Evolutionary conservation across 2,797 vertebrate genomes (phyloP).

Genomic region (Protonibea diacanthus): DNA sequence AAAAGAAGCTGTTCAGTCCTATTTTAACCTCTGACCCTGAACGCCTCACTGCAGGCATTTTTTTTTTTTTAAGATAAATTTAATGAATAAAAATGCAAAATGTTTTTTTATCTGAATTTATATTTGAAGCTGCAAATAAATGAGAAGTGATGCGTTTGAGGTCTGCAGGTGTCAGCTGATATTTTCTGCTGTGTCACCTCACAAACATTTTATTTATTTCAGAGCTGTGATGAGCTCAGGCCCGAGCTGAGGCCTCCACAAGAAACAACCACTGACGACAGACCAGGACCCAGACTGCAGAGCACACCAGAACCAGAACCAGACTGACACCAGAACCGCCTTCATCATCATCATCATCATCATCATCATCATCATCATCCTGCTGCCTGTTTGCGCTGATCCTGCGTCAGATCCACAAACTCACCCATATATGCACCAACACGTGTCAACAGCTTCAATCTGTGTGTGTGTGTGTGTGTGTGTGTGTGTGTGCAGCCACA

Average conservation of each 20-base stretch:
- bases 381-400: not conserved
- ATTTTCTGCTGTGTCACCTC: no score
- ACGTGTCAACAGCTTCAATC: no score
- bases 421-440: not conserved
- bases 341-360: not conserved
- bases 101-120: not conserved
- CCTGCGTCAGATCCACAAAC: not conserved
- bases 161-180: no score
- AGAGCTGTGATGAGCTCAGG: no score
- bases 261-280: no score
- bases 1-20: conserved; percentile 33
- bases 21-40: conserved; percentile 60
- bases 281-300: not conserved
- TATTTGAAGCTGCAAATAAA: not conserved
- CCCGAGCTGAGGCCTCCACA: no score
- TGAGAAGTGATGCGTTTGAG: no score
- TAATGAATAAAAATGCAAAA: not conserved
- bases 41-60: conserved; percentile 7
- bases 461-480: not conserved
- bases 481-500: not conserved
- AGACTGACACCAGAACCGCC: not conserved
- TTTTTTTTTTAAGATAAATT: not conserved
- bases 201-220: no score
- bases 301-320: not conserved
- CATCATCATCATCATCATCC: no score